These are phyloP conservation scores for Bos javanicus DNA, from an alignment of 2,113 vertebrate species.

Conservation along the genomic window DNA sequence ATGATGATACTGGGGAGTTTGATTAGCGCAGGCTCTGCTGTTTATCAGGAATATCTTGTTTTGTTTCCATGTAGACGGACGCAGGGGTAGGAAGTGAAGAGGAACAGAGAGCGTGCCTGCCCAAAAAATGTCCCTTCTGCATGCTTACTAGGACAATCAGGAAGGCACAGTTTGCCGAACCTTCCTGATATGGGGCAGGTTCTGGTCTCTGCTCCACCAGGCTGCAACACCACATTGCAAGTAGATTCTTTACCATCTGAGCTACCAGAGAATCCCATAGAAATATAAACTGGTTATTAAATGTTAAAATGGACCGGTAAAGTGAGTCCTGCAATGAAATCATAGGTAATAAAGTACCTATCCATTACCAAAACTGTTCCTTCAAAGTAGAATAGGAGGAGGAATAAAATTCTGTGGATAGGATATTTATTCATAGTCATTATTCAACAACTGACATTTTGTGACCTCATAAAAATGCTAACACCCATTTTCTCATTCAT, in stretches of 20 bases:
- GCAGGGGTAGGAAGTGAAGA: neutral
- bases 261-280: neutral
- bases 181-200: neutral
- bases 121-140: neutral
- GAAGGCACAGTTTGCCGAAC: fast-evolving
- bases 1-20: neutral
- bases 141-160: neutral
- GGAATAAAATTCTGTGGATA: constrained; percentile 64
- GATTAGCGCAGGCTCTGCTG: neutral
- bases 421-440: constrained; percentile 71
- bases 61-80: neutral
- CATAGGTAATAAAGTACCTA: constrained; percentile 55
- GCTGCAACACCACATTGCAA: neutral
- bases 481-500: constrained; percentile 44
- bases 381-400: constrained; percentile 46
- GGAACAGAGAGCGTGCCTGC: neutral
- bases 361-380: neutral
- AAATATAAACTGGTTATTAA: constrained; percentile 31
- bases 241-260: neutral
- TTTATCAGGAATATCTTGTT: neutral
- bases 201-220: neutral
- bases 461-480: constrained; percentile 70
- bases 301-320: neutral
- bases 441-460: constrained; percentile 65
- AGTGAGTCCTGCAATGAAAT: neutral